phyloP scores from a whole-genome alignment of 2,797 vertebrate genomes.

The Channa striata region DNA sequence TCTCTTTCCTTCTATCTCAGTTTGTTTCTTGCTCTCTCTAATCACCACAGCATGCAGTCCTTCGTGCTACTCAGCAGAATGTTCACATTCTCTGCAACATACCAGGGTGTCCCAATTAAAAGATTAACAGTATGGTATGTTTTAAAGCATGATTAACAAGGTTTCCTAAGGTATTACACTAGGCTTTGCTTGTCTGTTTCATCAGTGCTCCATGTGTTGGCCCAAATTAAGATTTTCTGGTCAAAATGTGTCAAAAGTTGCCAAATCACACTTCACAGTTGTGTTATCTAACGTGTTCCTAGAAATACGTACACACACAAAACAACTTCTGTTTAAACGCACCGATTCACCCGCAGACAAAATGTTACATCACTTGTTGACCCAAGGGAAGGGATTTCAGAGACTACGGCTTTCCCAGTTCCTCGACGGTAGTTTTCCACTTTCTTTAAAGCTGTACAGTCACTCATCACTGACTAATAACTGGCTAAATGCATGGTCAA shows the following conservation, averaged over 20 bases:
- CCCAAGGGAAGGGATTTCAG: background rate
- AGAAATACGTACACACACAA: slow-evolving; percentile 44
- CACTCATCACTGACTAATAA: background rate
- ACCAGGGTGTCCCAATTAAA: slow-evolving; percentile 15
- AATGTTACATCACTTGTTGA: slow-evolving; percentile 26
- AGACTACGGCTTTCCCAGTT: background rate
- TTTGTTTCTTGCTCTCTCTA: slow-evolving; percentile 55
- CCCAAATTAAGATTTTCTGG: slow-evolving; percentile 9
- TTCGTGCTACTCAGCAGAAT: slow-evolving; percentile 30
- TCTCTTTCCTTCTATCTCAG: slow-evolving; percentile 40
- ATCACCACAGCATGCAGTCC: slow-evolving; percentile 33
- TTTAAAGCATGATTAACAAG: slow-evolving; percentile 2
- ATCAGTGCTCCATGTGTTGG: slow-evolving; percentile 5
- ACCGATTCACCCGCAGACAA: slow-evolving; percentile 7
- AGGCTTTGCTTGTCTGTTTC: slow-evolving; percentile 3
- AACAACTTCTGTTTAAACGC: slow-evolving; percentile 36
- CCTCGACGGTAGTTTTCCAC: background rate
- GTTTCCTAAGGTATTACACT: slow-evolving; percentile 1
- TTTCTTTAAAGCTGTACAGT: background rate
- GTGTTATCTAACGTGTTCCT: slow-evolving; percentile 44
- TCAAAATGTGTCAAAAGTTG: slow-evolving; percentile 18
- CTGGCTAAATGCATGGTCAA: background rate
- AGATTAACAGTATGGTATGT: slow-evolving; percentile 16
- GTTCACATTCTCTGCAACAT: slow-evolving; percentile 16
- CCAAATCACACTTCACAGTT: slow-evolving; percentile 22